Evolutionary conservation across 30 jellyfish, hydroid and myxozoan species (phyloP).

Genomic region (Hydra vulgaris): DNA sequence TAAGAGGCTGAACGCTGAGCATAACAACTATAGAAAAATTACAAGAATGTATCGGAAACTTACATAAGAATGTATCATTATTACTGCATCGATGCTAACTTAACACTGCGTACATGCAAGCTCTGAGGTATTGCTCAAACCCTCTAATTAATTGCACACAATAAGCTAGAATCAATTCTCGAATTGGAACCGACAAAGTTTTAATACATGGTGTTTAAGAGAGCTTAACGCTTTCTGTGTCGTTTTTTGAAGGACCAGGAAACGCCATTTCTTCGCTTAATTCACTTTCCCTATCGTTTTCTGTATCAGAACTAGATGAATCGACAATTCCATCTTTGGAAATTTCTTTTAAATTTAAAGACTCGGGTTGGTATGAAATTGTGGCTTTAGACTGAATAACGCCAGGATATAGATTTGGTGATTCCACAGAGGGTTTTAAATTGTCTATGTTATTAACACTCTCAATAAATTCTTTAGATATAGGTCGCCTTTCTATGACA

Average conservation of each 20-base stretch:
- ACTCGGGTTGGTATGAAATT: background rate
- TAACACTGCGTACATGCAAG: no score
- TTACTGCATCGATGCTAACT: no score
- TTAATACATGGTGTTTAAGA: no score
- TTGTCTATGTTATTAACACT: conserved; percentile 8
- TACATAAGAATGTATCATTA: no score
- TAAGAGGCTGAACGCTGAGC: no score
- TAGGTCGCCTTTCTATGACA: conserved; percentile 34
- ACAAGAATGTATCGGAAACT: no score
- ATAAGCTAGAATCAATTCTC: no score
- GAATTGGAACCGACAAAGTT: no score
- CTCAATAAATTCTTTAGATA: conserved; percentile 30
- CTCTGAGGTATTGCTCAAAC: no score
- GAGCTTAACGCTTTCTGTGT: background rate
- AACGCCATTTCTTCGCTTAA: conserved; percentile 29
- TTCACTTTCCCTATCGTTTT: conserved; percentile 20
- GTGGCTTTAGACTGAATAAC: background rate
- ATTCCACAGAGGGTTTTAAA: background rate
- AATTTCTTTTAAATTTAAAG: background rate
- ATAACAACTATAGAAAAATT: no score
- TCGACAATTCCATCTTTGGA: conserved; percentile 26
- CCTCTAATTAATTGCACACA: no score
- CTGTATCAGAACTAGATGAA: conserved; percentile 23
- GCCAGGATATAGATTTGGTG: background rate
- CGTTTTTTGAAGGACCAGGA: background rate